Percentiles rank a stretch among this genome's conserved stretches.
phyloP scores from a whole-genome alignment of 2,888 invertebrate genomes.

The Diaphora mendica region DNA sequence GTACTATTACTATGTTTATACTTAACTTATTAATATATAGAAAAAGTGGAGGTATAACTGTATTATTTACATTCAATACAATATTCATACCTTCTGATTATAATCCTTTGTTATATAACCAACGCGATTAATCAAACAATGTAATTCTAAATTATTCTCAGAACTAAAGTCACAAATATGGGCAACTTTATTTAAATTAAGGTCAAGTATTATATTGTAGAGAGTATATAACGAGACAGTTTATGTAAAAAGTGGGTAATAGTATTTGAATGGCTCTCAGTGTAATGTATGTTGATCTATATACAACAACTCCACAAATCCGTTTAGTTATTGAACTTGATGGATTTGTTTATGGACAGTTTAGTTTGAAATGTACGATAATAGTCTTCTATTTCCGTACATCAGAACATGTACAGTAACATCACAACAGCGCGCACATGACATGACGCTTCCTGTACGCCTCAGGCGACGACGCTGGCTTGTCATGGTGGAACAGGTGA shows the following conservation, averaged over 20 bases:
- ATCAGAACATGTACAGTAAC: conserved; percentile 2
- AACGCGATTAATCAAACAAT: conserved; percentile 13
- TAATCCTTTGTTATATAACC: conserved; percentile 11
- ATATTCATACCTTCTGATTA: background rate
- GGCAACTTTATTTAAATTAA: conserved; percentile 1
- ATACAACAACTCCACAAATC: background rate
- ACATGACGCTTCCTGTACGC: background rate
- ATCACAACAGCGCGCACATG: background rate
- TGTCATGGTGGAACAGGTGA: background rate
- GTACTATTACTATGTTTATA: too few relatives aligned
- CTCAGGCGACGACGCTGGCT: background rate
- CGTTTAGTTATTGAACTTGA: conserved; percentile 18
- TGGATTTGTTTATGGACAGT: conserved; percentile 13
- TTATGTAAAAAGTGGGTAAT: background rate
- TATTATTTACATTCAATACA: conserved; percentile 11
- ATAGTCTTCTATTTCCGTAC: background rate
- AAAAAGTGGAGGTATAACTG: too few relatives aligned
- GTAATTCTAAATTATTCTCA: conserved; percentile 5
- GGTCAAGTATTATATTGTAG: background rate
- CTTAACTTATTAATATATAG: too few relatives aligned
- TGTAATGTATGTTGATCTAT: conserved; percentile 2
- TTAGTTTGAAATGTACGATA: conserved; percentile 4
- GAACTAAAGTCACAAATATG: background rate
- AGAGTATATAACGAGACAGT: background rate
- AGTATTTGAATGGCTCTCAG: background rate